A percentile compares a stretch with the other conserved stretches of the same genome.
Evolutionary conservation across 2,797 vertebrate species (phyloP).

Genomic region (Chaetophractus vellerosus): DNA sequence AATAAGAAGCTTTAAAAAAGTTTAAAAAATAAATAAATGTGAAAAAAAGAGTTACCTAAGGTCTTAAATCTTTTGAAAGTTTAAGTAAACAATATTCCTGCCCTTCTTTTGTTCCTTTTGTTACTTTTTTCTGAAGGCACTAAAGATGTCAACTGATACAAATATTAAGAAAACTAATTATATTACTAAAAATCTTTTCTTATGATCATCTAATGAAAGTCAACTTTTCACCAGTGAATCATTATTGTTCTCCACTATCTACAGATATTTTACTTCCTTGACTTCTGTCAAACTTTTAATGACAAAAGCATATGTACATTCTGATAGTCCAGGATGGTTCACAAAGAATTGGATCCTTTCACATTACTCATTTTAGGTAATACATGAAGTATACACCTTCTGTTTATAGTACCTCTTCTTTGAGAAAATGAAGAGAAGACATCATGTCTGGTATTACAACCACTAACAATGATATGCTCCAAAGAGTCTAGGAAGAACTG

Average conservation of each 20-base stretch:
- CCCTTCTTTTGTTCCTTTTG: slow-evolving; percentile 11
- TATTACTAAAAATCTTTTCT: slow-evolving; percentile 1
- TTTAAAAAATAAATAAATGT: slow-evolving; percentile 18
- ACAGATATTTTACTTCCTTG: neutral
- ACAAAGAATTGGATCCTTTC: neutral
- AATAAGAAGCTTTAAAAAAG: neutral
- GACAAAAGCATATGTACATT: neutral
- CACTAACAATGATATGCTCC: neutral
- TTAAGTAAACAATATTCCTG: slow-evolving; percentile 25
- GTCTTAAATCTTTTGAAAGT: slow-evolving; percentile 61
- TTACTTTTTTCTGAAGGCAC: neutral
- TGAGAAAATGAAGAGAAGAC: slow-evolving; percentile 41
- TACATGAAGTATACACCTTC: neutral
- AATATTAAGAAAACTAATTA: slow-evolving; percentile 62
- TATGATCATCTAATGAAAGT: slow-evolving; percentile 37
- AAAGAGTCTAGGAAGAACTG: slow-evolving; percentile 5
- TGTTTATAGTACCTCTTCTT: neutral
- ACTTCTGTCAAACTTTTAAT: slow-evolving; percentile 26
- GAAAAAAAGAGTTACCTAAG: slow-evolving; percentile 71
- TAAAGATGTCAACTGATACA: slow-evolving; percentile 34
- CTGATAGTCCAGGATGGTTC: neutral
- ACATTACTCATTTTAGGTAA: slow-evolving; percentile 34
- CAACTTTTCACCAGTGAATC: neutral
- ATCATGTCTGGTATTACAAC: neutral
- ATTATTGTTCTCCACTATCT: slow-evolving; percentile 2